Evolutionary conservation across 2,888 invertebrate genomes (phyloP), one percentile per base, ranked within the genome.

Genomic region (Helicoverpa assulta): DNA sequence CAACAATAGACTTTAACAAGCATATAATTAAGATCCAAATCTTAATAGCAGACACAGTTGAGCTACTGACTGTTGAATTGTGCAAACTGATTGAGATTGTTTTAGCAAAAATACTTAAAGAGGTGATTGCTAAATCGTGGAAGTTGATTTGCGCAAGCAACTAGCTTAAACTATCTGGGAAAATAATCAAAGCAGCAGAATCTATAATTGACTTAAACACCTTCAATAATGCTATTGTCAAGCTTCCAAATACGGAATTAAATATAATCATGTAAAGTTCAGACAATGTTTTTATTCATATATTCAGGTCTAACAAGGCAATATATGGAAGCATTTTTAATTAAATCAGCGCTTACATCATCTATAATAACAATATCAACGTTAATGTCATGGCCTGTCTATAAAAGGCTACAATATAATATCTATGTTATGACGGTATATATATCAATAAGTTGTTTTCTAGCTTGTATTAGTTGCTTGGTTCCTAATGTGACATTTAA

Each of bases 311-410:
- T 50, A 26, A 50, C 52, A 18, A 47, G 26, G 33, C 12, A 65
- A 54, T 66, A 55, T 51, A 52, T 10, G 19, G 37, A 54, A 71
- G 61, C 54, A 56, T 43, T 61, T 47, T 67, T 2, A 72, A 71
- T 76, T 2, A 60, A 74, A 51, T 37, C 43, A 56, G 7, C 29
- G 14, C 50, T 70, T 59, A 62, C 54, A 70, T 77, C 70, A 74
- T 70, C 54, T 58, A 60, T 50, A 58, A 77, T 47, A 76, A 50
- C 33, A 55, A 70, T 70, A 50, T 47, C 47, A 40, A 37, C 18
- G 12, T 56, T 56, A 79, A 79, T 78, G 66, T 76, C 78, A 80
- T n/a, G 73, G 75, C 7, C 68, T 54, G 1, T 52, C 69, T 56
- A 55, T 68, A 73, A 43, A 68, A 71, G 71, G 71, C 64, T 64